phyloP scores from a whole-genome alignment of 2,797 vertebrate species.

The Eulemur albifrons region DNA sequence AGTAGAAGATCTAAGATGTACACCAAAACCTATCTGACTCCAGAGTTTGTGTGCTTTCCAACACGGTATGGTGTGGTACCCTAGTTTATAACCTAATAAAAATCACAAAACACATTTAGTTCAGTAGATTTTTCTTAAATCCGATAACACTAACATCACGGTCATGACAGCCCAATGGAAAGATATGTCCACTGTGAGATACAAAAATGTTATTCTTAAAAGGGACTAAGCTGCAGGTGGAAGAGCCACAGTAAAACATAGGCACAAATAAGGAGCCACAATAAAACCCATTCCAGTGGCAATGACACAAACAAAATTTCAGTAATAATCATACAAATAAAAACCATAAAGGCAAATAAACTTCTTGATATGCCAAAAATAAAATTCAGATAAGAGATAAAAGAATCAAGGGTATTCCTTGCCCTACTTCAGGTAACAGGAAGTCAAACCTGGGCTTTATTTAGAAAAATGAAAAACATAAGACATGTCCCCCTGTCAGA shows the following conservation, averaged over 20 bases:
- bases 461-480: neutral
- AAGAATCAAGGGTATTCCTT: neutral
- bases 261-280: neutral
- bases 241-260: neutral
- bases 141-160: neutral
- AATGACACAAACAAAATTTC: neutral
- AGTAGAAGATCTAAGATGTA: neutral
- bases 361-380: neutral
- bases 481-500: neutral
- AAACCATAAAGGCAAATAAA: neutral
- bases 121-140: constrained; percentile 5
- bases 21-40: neutral
- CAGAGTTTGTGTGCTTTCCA: neutral
- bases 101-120: neutral
- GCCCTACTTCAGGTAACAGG: neutral
- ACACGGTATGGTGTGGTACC: too few species aligned
- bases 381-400: neutral
- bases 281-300: neutral
- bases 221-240: neutral
- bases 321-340: neutral
- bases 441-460: neutral
- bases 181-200: neutral
- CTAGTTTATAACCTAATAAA: neutral
- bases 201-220: neutral
- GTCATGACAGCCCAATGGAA: neutral